phyloP scores from a whole-genome alignment of 1,140 invertebrate species.

The Heliconius himera region DNA sequence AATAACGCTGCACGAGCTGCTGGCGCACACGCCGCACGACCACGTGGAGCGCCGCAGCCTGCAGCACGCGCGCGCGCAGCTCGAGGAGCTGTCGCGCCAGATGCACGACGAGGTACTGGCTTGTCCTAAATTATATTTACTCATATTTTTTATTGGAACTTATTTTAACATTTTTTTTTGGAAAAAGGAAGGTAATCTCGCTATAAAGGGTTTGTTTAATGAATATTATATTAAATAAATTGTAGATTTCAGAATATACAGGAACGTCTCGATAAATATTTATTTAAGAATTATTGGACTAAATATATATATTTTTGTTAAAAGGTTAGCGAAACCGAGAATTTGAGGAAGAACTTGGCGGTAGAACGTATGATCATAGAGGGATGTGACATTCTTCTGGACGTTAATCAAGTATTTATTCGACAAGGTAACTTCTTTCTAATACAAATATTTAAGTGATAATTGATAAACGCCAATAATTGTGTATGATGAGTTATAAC shows the following conservation, averaged over 20 bases:
- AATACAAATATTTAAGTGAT: no score
- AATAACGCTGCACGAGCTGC: constrained; percentile 93
- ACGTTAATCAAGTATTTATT: constrained; percentile 96
- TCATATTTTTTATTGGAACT: no score
- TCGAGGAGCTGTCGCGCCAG: constrained; percentile 92
- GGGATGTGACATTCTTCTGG: constrained; percentile 96
- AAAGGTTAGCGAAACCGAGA: constrained; percentile 96
- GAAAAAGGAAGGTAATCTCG: no score
- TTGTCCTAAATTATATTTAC: no score
- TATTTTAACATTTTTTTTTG: no score
- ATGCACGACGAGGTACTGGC: constrained; percentile 89
- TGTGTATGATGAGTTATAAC: no score
- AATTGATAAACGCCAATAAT: no score
- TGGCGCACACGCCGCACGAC: constrained; percentile 96
- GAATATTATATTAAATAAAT: no score
- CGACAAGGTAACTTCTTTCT: constrained; percentile 84
- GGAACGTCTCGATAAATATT: no score
- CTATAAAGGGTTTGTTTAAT: no score
- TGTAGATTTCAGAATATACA: no score
- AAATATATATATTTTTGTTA: constrained; percentile 49
- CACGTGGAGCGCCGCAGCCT: constrained; percentile 96
- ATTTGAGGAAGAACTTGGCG: constrained; percentile 95
- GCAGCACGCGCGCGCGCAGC: constrained; percentile 92
- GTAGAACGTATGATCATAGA: constrained; percentile 97
- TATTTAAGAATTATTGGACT: no score